Conservation (phyloP, 2,888 invertebrate species). For the Calameuta pallipes region DNA sequence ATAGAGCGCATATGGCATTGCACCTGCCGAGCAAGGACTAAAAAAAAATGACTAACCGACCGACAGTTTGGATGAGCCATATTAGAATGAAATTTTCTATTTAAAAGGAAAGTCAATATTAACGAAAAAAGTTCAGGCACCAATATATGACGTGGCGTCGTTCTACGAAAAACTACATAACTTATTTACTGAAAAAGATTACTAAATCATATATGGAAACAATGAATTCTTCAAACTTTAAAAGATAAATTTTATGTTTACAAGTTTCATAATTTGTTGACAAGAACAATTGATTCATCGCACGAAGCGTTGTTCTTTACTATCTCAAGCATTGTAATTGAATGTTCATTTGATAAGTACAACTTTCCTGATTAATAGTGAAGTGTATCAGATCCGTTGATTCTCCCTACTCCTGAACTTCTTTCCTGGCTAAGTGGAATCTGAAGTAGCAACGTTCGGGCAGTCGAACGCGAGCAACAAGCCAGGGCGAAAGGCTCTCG, state of each 20-base stretch:
- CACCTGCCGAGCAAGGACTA: background rate
- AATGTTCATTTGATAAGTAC: background rate
- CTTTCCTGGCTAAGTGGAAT: background rate
- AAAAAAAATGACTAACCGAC: background rate
- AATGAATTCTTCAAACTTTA: background rate
- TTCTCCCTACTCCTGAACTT: background rate
- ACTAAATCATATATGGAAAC: background rate
- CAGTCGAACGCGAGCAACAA: background rate
- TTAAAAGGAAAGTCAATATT: background rate
- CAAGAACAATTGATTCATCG: background rate
- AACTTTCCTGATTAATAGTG: background rate
- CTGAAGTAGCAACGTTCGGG: background rate
- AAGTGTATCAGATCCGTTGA: background rate
- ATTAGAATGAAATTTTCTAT: background rate
- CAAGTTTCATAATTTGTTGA: background rate
- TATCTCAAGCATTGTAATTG: background rate
- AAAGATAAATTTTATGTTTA: background rate
- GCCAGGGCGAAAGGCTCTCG: background rate
- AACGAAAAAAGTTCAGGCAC: background rate
- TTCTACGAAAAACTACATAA: background rate
- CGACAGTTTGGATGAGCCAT: background rate
- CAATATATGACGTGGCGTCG: background rate
- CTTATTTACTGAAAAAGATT: background rate
- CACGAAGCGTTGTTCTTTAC: background rate
- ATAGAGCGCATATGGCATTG: background rate